Evolutionary conservation across 2,113 vertebrate species (phyloP), one percentile per base, ranked within the genome.

Genomic region (Gymnarchus niloticus): DNA sequence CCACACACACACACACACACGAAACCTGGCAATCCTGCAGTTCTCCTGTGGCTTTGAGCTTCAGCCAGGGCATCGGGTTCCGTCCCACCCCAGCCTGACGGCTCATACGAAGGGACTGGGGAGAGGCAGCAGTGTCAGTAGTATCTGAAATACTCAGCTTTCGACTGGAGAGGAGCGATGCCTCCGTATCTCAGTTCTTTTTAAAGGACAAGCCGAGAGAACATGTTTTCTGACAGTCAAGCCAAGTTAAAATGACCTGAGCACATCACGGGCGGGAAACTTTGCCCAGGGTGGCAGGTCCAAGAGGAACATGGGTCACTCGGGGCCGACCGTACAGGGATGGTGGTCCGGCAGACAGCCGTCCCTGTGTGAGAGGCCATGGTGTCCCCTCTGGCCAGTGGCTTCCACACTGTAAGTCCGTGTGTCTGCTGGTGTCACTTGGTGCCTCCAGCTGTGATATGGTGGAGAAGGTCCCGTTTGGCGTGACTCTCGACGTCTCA

Each of bases 51-150:
- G 51, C 9, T 54, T 41, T 8, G 49, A 28, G 14, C 48, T 82
- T 65, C n/a, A n/a, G 59, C 19, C 59, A 65, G 21, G 19, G 59
- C 52, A 14, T 14, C 52, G 52, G 14, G 41, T 54, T 51, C 44
- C n/a, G 14, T 81, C 80, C 25, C 80, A 33, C 80, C 80, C 37
- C 80, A 52, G 49, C 51, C 80, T 82, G 28, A 54, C 17, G 51
- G 49, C 41, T 82, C 80, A 82, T n/a, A 23, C 76, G 46, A n/a
- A 78, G 23, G 46, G 76, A 78, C 76, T n/a, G 76, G 44, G 23
- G 76, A 78, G 76, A 48, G 9, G 41, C 19, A 7, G 52, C 52
- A 10, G 76, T 78, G 37, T 46, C 76, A 46, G 76, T 48, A 78
- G 76, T 73, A 73, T 41, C 61, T 69, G 28, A 48, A 80, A n/a